A percentile compares a stretch with the other conserved stretches of the same genome.
phyloP scores from a whole-genome alignment of 2,113 vertebrate species.

The Orycteropus afer region DNA sequence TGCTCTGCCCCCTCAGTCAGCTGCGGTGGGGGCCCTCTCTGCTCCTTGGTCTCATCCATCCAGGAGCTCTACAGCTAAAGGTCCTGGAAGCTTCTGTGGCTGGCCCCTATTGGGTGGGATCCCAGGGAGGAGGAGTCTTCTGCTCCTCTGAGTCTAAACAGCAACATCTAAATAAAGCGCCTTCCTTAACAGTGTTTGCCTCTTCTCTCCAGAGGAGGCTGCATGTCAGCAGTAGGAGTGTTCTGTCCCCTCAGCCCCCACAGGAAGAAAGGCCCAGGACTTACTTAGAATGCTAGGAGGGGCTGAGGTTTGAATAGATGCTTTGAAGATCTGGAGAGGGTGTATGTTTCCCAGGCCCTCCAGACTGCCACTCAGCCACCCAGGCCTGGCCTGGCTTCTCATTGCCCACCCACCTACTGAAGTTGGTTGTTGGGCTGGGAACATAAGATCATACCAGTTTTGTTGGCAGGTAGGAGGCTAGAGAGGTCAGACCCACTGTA shows the following conservation, averaged over 20 bases:
- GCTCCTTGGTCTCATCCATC: neutral
- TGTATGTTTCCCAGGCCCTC: constrained; percentile 61
- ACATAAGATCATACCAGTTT: neutral
- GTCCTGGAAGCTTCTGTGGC: constrained; percentile 26
- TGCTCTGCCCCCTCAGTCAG: constrained; percentile 61
- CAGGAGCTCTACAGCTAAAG: neutral
- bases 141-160: neutral
- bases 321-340: constrained; percentile 71
- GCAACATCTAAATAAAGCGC: neutral
- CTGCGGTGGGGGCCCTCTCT: neutral
- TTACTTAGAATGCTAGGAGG: constrained; percentile 1
- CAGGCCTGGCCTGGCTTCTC: neutral
- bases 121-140: neutral
- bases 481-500: neutral
- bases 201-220: neutral
- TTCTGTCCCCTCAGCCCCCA: neutral
- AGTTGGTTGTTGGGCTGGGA: neutral
- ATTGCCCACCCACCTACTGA: neutral
- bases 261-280: neutral
- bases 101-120: neutral
- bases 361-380: neutral
- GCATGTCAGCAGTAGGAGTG: neutral
- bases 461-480: neutral
- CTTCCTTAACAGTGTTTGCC: neutral
- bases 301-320: constrained; percentile 61